A percentile compares a stretch with the other conserved stretches of the same genome.
phyloP scores from a whole-genome alignment of 2,797 vertebrate genomes.

The Brachymystax lenok region DNA sequence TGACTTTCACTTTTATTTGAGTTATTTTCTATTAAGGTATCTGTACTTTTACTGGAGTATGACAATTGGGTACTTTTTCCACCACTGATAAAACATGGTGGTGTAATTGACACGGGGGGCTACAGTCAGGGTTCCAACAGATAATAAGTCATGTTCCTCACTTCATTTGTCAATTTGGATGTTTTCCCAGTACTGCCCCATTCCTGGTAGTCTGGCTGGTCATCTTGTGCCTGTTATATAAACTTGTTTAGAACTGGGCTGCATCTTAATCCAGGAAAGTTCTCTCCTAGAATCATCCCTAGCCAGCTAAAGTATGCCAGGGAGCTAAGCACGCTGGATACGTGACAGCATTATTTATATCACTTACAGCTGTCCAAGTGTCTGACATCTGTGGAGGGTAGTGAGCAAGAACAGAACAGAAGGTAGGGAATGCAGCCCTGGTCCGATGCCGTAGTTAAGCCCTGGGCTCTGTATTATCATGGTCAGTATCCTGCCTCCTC shows the following conservation, averaged over 20 bases:
- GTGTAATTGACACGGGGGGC: too few relatives aligned
- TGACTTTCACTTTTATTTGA: too few relatives aligned
- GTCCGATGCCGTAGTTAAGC: neutral
- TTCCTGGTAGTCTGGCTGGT: neutral
- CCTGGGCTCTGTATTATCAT: conserved; percentile 32
- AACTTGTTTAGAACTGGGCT: neutral
- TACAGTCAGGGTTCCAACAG: too few relatives aligned
- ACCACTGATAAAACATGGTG: too few relatives aligned
- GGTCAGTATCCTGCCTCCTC: conserved; percentile 44
- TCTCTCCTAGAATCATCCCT: neutral
- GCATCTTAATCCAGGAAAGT: neutral
- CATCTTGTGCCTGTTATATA: neutral
- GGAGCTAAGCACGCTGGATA: neutral
- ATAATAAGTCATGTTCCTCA: too few relatives aligned
- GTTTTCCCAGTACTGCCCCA: neutral
- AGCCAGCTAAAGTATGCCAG: neutral
- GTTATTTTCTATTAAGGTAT: too few relatives aligned
- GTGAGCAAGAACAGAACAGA: neutral
- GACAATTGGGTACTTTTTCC: too few relatives aligned
- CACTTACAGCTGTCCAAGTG: neutral
- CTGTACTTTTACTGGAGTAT: too few relatives aligned
- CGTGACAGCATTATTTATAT: neutral
- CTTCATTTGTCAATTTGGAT: neutral
- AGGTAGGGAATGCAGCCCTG: neutral
- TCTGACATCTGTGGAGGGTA: neutral